Percentiles rank a stretch among this genome's conserved stretches.
Conservation (phyloP, 1,140 invertebrate species). For the Lysiphlebus fabarum region DNA sequence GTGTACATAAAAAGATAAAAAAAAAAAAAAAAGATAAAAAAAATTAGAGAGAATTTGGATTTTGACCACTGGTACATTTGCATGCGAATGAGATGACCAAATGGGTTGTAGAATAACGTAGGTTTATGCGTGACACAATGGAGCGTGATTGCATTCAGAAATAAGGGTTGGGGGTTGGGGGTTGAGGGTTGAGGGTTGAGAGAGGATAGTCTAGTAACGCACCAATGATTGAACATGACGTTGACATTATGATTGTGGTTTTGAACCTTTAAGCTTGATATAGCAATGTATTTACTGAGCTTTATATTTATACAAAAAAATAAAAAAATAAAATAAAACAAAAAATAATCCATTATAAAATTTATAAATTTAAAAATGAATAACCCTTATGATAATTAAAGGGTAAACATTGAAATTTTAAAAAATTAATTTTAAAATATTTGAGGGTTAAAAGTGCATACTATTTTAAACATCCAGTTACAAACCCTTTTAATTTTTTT, state of each 20-base stretch:
- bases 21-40: not conserved
- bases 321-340: too few species aligned
- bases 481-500: too few species aligned
- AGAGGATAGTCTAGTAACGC: constrained; percentile 28
- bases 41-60: not conserved
- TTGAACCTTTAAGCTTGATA: not conserved
- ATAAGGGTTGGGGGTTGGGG: not conserved
- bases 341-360: too few species aligned
- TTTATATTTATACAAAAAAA: too few species aligned
- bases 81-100: constrained; percentile 40
- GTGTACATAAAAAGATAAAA: not conserved
- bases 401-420: too few species aligned
- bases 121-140: constrained; percentile 31
- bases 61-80: constrained; percentile 33
- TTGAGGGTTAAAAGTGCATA: too few species aligned
- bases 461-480: too few species aligned
- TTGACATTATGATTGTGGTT: constrained; percentile 8
- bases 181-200: too few species aligned
- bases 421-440: too few species aligned
- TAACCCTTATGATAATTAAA: too few species aligned
- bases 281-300: too few species aligned
- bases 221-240: constrained; percentile 34
- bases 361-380: too few species aligned
- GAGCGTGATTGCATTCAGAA: constrained; percentile 36
- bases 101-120: constrained; percentile 20